These are phyloP conservation scores for Stictonetta naevosa DNA, from an alignment of 2,113 vertebrate genomes.

Conservation along the genomic window DNA sequence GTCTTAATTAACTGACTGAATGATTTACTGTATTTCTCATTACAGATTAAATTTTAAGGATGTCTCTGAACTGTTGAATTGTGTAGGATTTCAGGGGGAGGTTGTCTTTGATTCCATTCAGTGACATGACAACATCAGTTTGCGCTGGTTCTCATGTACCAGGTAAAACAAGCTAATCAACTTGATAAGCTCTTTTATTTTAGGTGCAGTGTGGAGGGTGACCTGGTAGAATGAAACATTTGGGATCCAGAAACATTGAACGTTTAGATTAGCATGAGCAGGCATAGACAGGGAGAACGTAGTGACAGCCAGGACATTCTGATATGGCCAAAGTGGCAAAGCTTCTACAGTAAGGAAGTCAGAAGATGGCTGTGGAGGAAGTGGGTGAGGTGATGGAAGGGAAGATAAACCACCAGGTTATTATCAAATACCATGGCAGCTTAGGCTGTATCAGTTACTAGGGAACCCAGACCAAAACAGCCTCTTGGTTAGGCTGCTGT, in stretches of 20 bases:
- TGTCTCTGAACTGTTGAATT: background rate
- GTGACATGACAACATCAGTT: background rate
- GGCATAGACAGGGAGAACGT: background rate
- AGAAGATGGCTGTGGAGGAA: background rate
- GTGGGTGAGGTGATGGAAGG: background rate
- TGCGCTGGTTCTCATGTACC: background rate
- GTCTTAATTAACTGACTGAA: constrained; percentile 47
- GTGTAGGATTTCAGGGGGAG: background rate
- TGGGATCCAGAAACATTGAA: background rate
- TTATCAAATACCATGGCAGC: background rate
- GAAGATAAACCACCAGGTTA: background rate
- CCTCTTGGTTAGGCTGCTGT: background rate
- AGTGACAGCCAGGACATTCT: background rate
- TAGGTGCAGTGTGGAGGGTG: background rate
- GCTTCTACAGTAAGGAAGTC: background rate
- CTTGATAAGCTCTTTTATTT: background rate
- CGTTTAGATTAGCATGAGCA: background rate
- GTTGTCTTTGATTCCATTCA: constrained; percentile 10
- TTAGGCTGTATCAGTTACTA: background rate
- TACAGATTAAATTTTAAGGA: constrained; percentile 20
- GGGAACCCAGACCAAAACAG: background rate
- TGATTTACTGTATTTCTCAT: constrained; percentile 1
- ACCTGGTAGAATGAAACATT: background rate
- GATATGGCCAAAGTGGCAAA: background rate
- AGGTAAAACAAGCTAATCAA: background rate